Percentiles rank a stretch among this genome's conserved stretches.
Evolutionary conservation across 2,113 vertebrate genomes (phyloP).

Genomic region (human (Homo sapiens)): GRCh38 chr2:154222001-154222500

Average conservation of each 20-base stretch:
- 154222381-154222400: background rate
- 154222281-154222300: background rate
- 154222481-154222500: background rate
- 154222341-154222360: background rate
- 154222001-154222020: background rate
- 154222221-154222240: background rate
- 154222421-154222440: background rate
- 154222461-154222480: background rate
- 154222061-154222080: background rate
- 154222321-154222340: background rate
- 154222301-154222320: background rate
- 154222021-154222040: background rate
- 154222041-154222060: background rate
- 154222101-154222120: background rate
- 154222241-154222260: constrained; percentile 3
- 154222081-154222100: background rate
- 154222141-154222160: background rate
- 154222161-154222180: background rate
- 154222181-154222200: background rate
- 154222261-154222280: background rate
- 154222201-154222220: background rate
- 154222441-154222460: background rate
- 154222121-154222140: background rate
- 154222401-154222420: background rate
- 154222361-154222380: background rate